Conservation (phyloP, 2,888 invertebrate species). For the Ptilodon capucinus region DNA sequence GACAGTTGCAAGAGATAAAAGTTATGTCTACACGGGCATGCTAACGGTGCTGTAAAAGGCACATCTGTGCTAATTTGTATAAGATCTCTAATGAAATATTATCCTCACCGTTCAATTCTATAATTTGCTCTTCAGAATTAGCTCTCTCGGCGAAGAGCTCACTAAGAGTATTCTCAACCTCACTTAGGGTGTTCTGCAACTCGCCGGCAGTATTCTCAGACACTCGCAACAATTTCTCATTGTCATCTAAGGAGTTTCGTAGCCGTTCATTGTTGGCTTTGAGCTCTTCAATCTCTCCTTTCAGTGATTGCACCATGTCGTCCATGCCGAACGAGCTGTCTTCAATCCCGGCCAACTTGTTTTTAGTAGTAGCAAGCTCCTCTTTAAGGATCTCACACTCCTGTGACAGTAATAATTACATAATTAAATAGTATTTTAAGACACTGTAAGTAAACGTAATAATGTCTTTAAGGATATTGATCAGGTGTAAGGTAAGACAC, state of each 20-base stretch:
- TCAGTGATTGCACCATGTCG: slow-evolving; percentile 87
- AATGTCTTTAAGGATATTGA: no score
- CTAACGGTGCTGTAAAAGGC: no score
- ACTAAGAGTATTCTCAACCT: slow-evolving; percentile 89
- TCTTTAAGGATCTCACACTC: slow-evolving; percentile 86
- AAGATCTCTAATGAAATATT: background rate
- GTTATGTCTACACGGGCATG: no score
- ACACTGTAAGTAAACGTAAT: no score
- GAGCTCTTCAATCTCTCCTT: slow-evolving; percentile 83
- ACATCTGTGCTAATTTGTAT: no score
- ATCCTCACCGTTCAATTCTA: slow-evolving; percentile 71
- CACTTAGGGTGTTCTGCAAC: slow-evolving; percentile 88
- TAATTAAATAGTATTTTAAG: no score
- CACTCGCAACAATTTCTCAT: slow-evolving; percentile 80
- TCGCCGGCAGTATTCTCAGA: slow-evolving; percentile 92
- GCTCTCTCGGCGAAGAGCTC: slow-evolving; percentile 74
- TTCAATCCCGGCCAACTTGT: slow-evolving; percentile 84
- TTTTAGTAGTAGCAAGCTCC: slow-evolving; percentile 82
- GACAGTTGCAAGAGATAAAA: no score
- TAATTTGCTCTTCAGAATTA: slow-evolving; percentile 74
- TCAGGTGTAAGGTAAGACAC: no score
- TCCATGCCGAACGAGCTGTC: slow-evolving; percentile 88
- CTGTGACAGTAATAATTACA: slow-evolving; percentile 55
- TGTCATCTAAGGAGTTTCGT: slow-evolving; percentile 84
- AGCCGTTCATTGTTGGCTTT: slow-evolving; percentile 85